Conservation (phyloP, 2,797 vertebrate species). For the Gallinago nigripennis region DNA sequence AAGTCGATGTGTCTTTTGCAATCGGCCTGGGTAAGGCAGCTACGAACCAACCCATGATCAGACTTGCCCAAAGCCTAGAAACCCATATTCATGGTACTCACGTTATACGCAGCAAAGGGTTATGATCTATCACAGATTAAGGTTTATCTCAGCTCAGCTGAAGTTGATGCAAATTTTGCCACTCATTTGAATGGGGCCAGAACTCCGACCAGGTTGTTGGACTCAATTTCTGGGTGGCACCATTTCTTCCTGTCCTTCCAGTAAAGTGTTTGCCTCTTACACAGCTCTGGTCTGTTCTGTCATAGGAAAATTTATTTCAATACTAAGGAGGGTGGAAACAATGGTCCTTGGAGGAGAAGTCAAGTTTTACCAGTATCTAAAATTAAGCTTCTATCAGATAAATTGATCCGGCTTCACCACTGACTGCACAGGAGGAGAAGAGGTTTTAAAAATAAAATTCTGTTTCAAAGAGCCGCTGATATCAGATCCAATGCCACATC, state of each 20-base stretch:
- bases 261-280: not conserved
- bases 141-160: not conserved
- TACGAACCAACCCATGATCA: not conserved
- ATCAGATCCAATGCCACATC: not conserved
- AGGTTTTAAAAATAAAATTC: not conserved
- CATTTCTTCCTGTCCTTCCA: slow-evolving; percentile 2
- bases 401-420: not conserved
- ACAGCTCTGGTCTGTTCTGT: not conserved
- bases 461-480: not conserved
- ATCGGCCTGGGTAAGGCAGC: not conserved
- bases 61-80: slow-evolving; percentile 27
- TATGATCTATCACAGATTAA: not conserved
- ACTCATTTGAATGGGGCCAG: not conserved
- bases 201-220: not conserved
- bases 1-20: slow-evolving; percentile 39
- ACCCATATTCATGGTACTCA: not conserved
- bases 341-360: not conserved
- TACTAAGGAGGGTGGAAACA: not conserved
- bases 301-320: not conserved
- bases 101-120: not conserved
- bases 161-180: slow-evolving; percentile 8
- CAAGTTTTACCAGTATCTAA: not conserved
- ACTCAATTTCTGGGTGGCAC: not conserved
- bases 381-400: not conserved
- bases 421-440: not conserved